Evolutionary conservation across 2,888 invertebrate genomes (phyloP).

Genomic region (Cataglyphis altisquamis): DNA sequence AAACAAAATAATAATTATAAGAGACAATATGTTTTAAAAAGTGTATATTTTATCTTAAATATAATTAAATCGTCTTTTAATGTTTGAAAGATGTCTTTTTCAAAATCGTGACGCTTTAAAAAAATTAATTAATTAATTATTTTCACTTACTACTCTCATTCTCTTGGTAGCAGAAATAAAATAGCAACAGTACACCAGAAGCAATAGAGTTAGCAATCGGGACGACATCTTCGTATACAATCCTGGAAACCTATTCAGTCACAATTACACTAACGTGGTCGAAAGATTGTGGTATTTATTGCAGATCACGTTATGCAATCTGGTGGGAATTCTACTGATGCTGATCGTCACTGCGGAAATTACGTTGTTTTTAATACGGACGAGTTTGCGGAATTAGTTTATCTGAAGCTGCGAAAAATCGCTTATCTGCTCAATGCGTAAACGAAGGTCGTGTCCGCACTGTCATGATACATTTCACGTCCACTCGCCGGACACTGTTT

Average conservation of each 20-base stretch:
- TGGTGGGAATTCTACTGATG: not conserved
- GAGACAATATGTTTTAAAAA: not conserved
- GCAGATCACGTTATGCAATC: not conserved
- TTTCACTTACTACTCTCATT: conserved; percentile 56
- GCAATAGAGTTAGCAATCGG: conserved; percentile 30
- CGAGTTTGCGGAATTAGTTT: not conserved
- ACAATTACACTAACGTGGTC: not conserved
- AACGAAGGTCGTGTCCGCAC: conserved; percentile 53
- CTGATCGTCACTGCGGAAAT: conserved; percentile 14
- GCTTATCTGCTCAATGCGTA: conserved; percentile 32
- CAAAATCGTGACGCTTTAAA: not conserved
- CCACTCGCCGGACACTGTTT: conserved; percentile 12
- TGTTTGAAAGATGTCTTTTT: not conserved
- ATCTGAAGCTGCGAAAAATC: conserved; percentile 11
- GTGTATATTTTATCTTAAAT: not conserved
- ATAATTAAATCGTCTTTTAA: not conserved
- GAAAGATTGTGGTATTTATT: conserved; percentile 22
- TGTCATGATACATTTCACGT: conserved; percentile 35
- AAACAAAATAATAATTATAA: not conserved
- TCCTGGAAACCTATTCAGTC: not conserved
- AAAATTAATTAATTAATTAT: not conserved
- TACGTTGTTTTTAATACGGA: not conserved
- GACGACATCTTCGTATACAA: conserved; percentile 25
- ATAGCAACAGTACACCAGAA: conserved; percentile 41
- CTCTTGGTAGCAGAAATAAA: conserved; percentile 29